phyloP scores from a whole-genome alignment of 1,140 invertebrate species.

The Phenacoccus solenopsis region DNA sequence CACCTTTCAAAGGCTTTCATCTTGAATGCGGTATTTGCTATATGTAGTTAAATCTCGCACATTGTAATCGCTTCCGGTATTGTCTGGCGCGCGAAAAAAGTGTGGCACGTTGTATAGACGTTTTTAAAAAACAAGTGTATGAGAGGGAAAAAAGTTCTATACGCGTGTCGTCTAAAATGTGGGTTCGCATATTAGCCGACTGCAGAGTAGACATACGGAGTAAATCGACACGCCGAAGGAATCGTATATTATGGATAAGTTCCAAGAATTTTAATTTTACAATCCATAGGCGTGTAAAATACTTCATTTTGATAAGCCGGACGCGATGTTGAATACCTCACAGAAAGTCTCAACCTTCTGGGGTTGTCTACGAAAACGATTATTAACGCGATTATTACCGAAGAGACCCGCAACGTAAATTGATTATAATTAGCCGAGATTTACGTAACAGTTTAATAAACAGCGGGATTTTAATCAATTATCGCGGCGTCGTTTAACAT shows the following conservation, averaged over 20 bases:
- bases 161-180: too few species aligned
- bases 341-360: neutral
- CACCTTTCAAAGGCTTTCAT: too few species aligned
- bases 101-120: too few species aligned
- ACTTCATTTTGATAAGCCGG: neutral
- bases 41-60: too few species aligned
- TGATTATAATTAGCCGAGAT: neutral
- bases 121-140: too few species aligned
- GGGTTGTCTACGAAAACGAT: neutral
- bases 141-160: too few species aligned
- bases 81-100: too few species aligned
- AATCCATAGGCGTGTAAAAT: neutral
- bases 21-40: too few species aligned
- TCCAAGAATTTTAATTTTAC: neutral
- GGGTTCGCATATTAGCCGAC: too few species aligned
- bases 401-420: neutral
- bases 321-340: neutral
- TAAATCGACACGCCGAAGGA: too few species aligned
- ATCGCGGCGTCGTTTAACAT: constrained; percentile 1
- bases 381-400: neutral
- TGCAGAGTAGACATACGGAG: too few species aligned
- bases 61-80: too few species aligned
- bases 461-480: constrained; percentile 1
- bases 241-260: neutral
- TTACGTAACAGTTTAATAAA: neutral